Percentiles rank a stretch among this genome's conserved stretches.
Evolutionary conservation across 92 coral and sea anemone genomes (phyloP).

Genomic region (Epizoanthus scotinus): DNA sequence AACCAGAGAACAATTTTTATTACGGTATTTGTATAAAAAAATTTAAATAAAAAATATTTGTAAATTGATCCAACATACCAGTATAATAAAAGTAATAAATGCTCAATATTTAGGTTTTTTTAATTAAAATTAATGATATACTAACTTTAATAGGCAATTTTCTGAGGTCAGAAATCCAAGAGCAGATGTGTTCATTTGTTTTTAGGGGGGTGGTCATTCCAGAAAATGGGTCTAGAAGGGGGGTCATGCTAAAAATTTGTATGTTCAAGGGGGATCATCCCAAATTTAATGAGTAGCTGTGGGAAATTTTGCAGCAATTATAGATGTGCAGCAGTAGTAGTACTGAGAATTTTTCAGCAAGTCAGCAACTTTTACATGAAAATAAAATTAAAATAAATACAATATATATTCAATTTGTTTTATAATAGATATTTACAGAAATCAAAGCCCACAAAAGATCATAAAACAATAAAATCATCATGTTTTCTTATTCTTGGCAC

Average conservation of each 20-base stretch:
- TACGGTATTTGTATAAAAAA: neutral
- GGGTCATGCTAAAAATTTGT: constrained; percentile 8
- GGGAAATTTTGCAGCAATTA: no score
- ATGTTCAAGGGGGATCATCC: constrained; percentile 20
- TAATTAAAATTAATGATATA: constrained; percentile 10
- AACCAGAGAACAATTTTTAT: constrained; percentile 7
- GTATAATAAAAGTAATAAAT: constrained; percentile 13
- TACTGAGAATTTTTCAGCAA: neutral
- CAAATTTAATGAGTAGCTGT: constrained; percentile 4
- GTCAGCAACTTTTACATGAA: neutral
- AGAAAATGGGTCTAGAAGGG: constrained; percentile 10
- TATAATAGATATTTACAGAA: neutral
- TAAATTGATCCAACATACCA: constrained; percentile 23
- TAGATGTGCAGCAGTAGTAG: no score
- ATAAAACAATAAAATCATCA: neutral
- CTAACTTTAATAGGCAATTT: neutral
- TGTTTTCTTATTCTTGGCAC: neutral
- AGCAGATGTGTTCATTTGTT: neutral
- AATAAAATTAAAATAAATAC: neutral
- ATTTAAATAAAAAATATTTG: constrained; percentile 1
- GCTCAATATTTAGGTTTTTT: constrained; percentile 12
- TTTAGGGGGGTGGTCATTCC: neutral
- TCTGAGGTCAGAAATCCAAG: no score
- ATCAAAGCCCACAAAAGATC: neutral
- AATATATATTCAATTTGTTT: neutral